These are phyloP conservation scores for Amiota communis DNA, from an alignment of 2,888 invertebrate genomes.

Conservation along the genomic window DNA sequence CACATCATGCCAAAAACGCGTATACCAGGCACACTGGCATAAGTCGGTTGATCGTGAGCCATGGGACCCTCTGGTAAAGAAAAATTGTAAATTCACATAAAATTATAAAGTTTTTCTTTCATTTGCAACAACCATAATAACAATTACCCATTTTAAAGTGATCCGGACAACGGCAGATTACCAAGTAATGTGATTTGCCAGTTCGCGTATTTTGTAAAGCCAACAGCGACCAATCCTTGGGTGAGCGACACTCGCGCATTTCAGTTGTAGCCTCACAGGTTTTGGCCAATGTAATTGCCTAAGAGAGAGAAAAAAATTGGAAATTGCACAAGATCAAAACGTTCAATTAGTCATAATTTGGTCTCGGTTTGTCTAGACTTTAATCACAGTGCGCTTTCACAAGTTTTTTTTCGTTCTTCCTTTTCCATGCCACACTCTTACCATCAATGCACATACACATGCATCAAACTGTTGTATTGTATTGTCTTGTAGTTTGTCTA, in stretches of 20 bases:
- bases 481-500: slow-evolving; percentile 3
- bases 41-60: slow-evolving; percentile 94
- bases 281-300: slow-evolving; percentile 90
- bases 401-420: slow-evolving; percentile 35
- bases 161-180: slow-evolving; percentile 92
- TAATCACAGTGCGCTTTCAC: slow-evolving; percentile 52
- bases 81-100: not conserved
- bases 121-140: not conserved
- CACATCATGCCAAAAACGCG: slow-evolving; percentile 97
- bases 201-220: slow-evolving; percentile 93
- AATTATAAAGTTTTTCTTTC: too few species aligned
- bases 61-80: slow-evolving; percentile 87
- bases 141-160: slow-evolving; percentile 85
- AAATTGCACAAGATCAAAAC: slow-evolving; percentile 5
- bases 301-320: slow-evolving; percentile 20
- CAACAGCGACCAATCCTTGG: slow-evolving; percentile 91
- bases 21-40: slow-evolving; percentile 94
- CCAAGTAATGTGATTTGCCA: slow-evolving; percentile 93
- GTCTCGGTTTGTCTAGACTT: slow-evolving; percentile 48
- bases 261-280: slow-evolving; percentile 94
- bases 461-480: not conserved
- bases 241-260: slow-evolving; percentile 90
- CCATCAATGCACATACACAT: not conserved
- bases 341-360: slow-evolving; percentile 23
- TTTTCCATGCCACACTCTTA: not conserved